Percentiles rank a stretch among this genome's conserved stretches.
Conservation (phyloP, 1,140 invertebrate species). For the Caenorhabditis latens region DNA sequence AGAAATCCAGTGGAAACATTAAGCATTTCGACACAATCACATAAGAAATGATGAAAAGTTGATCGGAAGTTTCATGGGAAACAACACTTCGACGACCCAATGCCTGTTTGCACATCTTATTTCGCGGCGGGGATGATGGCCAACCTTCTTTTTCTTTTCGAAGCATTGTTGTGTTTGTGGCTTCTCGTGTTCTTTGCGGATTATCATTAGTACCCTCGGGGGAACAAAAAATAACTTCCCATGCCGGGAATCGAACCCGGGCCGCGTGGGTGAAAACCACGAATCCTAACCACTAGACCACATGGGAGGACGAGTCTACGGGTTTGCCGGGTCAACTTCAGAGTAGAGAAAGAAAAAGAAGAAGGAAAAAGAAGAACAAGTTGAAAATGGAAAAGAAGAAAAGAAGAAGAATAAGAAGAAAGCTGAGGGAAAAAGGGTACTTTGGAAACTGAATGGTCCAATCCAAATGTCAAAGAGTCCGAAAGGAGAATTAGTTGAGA, state of each 20-base stretch:
- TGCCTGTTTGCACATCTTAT: constrained; percentile 40
- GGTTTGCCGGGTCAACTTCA: too few species aligned
- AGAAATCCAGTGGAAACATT: constrained; percentile 15
- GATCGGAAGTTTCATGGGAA: constrained; percentile 50
- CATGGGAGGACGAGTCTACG: constrained; percentile 17
- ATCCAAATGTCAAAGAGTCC: background rate
- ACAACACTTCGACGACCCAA: constrained; percentile 25
- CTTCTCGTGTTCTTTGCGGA: constrained; percentile 33
- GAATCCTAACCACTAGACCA: constrained; percentile 83
- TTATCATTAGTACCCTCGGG: constrained; percentile 8
- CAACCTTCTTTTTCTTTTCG: constrained; percentile 39
- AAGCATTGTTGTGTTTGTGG: constrained; percentile 39
- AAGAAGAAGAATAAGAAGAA: background rate
- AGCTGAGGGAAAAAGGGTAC: background rate
- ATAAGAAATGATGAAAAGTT: constrained; percentile 18
- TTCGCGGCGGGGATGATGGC: constrained; percentile 21
- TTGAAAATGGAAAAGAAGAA: background rate
- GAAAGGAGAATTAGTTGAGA: too few species aligned
- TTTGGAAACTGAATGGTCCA: background rate
- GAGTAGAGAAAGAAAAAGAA: too few species aligned
- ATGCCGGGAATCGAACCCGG: constrained; percentile 88
- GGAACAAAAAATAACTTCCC: constrained; percentile 79
- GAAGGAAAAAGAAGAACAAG: background rate
- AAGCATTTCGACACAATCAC: constrained; percentile 10
- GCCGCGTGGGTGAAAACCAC: constrained; percentile 87